phyloP scores from a whole-genome alignment of 2,797 vertebrate genomes.

The Champsocephalus gunnari region DNA sequence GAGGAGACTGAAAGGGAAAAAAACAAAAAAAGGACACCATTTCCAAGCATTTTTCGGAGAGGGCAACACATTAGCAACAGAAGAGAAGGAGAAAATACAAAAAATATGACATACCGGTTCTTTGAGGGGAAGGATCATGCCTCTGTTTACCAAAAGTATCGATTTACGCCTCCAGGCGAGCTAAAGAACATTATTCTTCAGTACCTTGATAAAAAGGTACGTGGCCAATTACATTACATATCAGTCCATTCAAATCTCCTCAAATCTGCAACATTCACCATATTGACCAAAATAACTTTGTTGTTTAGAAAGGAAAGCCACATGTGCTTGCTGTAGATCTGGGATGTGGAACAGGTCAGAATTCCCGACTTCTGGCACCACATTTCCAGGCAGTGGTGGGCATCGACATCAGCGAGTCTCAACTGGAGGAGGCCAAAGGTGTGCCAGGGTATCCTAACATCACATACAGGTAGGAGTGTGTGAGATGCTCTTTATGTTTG shows the following conservation, averaged over 20 bases:
- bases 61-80: neutral
- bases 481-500: neutral
- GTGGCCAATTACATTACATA: neutral
- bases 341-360: constrained; percentile 85
- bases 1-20: neutral
- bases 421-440: constrained; percentile 78
- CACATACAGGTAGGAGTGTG: constrained; percentile 74
- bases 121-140: constrained; percentile 84
- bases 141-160: constrained; percentile 80
- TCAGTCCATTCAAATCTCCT: neutral
- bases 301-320: constrained; percentile 71
- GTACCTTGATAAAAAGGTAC: constrained; percentile 79
- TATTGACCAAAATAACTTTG: neutral
- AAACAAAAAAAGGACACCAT: neutral
- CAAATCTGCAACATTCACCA: neutral
- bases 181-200: constrained; percentile 75
- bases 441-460: constrained; percentile 70
- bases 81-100: neutral
- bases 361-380: constrained; percentile 71
- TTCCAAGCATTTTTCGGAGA: neutral
- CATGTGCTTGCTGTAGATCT: constrained; percentile 81
- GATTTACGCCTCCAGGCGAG: constrained; percentile 73
- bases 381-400: constrained; percentile 81
- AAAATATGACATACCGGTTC: constrained; percentile 72
- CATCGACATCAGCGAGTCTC: constrained; percentile 81